Percentiles rank a stretch among this genome's conserved stretches.
phyloP scores from a whole-genome alignment of 2,113 vertebrate genomes.

The Pontoporia blainvillei region DNA sequence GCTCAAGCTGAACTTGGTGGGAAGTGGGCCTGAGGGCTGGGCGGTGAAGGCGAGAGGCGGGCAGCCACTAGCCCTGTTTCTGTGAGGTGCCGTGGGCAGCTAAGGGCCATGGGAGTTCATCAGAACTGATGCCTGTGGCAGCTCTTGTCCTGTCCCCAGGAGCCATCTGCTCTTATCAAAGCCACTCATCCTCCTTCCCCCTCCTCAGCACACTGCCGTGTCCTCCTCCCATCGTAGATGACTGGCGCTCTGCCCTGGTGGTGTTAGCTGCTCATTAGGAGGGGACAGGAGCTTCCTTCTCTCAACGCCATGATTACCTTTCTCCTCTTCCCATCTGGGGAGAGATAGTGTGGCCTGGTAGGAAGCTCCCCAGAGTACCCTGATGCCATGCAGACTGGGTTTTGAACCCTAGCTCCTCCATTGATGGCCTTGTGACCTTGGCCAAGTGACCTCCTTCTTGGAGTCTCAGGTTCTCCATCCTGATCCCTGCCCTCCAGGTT shows the following conservation, averaged over 20 bases:
- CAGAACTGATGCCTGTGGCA: not conserved
- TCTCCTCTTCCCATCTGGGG: not conserved
- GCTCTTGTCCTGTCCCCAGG: not conserved
- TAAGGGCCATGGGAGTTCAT: not conserved
- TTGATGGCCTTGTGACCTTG: not conserved
- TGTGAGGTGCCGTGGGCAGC: not conserved
- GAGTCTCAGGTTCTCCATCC: not conserved
- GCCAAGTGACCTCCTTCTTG: not conserved
- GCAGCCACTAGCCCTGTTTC: not conserved
- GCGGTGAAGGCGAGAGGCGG: accelerated
- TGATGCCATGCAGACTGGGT: no score
- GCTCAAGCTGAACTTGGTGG: not conserved
- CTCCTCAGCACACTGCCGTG: not conserved
- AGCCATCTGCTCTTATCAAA: not conserved
- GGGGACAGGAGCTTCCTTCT: not conserved
- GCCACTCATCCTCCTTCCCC: accelerated
- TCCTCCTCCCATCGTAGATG: no score
- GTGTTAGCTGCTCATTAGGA: not conserved
- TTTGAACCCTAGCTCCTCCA: not conserved
- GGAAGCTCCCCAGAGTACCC: not conserved
- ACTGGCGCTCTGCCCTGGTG: no score
- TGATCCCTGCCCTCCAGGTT: not conserved
- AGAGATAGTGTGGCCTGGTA: not conserved
- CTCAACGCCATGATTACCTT: not conserved
- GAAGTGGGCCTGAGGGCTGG: not conserved